These are phyloP conservation scores for Premnoplex brunnescens DNA, from an alignment of 2,797 vertebrate genomes.

Conservation along the genomic window DNA sequence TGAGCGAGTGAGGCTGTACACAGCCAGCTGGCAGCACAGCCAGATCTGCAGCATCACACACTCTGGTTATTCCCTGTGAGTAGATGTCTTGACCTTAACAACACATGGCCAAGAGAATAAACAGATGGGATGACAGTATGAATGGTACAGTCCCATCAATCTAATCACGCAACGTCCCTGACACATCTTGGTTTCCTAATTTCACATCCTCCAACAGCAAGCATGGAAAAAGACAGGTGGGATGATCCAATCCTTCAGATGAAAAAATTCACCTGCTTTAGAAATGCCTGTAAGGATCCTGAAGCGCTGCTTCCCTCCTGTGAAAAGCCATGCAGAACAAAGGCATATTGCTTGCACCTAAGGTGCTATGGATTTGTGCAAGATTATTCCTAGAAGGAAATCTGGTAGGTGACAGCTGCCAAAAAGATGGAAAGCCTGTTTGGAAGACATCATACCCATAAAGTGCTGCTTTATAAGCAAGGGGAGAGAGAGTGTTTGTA, in stretches of 20 bases:
- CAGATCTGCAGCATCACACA: constrained; percentile 47
- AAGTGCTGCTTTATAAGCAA: neutral
- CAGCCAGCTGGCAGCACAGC: constrained; percentile 66
- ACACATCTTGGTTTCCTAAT: constrained; percentile 18
- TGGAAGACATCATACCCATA: neutral
- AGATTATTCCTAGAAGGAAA: constrained; percentile 46
- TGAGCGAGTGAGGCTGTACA: neutral
- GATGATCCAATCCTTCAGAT: neutral
- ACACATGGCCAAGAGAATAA: constrained; percentile 34
- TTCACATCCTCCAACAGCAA: neutral
- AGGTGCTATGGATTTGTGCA: neutral
- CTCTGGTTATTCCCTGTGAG: constrained; percentile 36
- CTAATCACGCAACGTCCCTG: neutral
- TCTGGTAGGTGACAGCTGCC: neutral
- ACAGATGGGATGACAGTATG: constrained; percentile 66
- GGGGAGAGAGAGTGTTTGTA: neutral
- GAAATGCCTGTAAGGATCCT: neutral
- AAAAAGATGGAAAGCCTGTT: constrained; percentile 19
- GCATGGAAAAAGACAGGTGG: neutral
- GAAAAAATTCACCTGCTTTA: neutral
- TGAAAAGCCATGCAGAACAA: neutral
- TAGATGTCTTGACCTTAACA: constrained; percentile 49
- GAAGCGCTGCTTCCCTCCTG: neutral
- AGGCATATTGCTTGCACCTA: neutral
- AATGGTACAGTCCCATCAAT: neutral